phyloP scores from a whole-genome alignment of 2,797 vertebrate genomes.

The Semaprochilodus insignis region DNA sequence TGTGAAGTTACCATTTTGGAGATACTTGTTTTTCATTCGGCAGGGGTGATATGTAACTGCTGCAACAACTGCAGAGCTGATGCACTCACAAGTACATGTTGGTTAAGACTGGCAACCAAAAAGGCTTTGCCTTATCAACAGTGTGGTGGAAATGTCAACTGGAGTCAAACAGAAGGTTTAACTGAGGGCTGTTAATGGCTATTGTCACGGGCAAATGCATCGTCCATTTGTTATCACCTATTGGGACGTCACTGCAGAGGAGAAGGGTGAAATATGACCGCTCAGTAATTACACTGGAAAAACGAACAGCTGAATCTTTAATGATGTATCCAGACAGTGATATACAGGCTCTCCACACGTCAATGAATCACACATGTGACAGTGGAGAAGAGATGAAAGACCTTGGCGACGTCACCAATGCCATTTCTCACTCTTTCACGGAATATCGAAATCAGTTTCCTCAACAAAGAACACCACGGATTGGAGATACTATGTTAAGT shows the following conservation, averaged over 20 bases:
- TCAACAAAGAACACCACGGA: background rate
- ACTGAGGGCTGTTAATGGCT: conserved; percentile 16
- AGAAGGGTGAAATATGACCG: conserved; percentile 53
- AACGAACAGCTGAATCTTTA: conserved; percentile 60
- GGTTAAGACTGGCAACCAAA: background rate
- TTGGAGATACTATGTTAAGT: conserved; percentile 7
- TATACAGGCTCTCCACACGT: conserved; percentile 34
- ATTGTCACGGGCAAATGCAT: conserved; percentile 32
- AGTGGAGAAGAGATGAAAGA: conserved; percentile 36
- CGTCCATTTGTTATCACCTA: conserved; percentile 35
- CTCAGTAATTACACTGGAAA: conserved; percentile 51
- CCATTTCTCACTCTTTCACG: background rate
- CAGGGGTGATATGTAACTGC: background rate
- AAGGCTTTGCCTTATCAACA: background rate
- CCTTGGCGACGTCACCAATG: background rate
- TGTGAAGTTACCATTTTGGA: too few relatives aligned
- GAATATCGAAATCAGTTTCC: background rate
- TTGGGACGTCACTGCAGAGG: conserved; percentile 19
- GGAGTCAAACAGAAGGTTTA: conserved; percentile 8
- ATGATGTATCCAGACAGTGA: conserved; percentile 52
- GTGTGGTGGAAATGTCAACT: conserved; percentile 17
- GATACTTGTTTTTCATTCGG: too few relatives aligned
- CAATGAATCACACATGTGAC: conserved; percentile 39
- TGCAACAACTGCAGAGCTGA: background rate
- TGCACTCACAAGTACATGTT: background rate